phyloP scores from a whole-genome alignment of 2,113 vertebrate genomes.

The Leptosomus discolor region DNA sequence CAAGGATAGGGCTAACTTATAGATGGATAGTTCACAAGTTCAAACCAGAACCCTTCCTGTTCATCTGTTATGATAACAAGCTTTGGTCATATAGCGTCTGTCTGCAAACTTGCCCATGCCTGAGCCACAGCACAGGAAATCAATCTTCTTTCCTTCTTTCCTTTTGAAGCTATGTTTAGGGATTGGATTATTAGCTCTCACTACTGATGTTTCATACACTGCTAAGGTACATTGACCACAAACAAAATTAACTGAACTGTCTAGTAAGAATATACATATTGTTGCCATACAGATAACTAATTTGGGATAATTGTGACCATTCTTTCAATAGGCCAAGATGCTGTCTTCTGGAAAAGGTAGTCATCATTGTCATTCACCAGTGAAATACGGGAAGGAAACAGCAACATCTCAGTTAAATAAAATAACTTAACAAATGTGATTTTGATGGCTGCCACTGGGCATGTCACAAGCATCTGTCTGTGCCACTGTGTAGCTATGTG shows the following conservation, averaged over 20 bases:
- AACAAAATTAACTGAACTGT: background rate
- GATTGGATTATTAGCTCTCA: background rate
- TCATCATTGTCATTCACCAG: background rate
- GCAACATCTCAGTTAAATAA: background rate
- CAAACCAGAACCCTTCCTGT: background rate
- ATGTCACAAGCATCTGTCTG: background rate
- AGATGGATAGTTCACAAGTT: background rate
- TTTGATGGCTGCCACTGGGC: background rate
- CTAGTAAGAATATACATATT: background rate
- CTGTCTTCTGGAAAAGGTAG: background rate
- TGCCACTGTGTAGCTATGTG: background rate
- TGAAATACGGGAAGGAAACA: background rate
- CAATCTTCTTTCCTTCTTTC: background rate
- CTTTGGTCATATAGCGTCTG: background rate
- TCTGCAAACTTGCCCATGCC: background rate
- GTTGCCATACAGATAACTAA: background rate
- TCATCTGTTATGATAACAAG: background rate
- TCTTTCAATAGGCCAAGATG: background rate
- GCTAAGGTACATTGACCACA: background rate
- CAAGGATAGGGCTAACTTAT: background rate
- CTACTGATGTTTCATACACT: accelerated
- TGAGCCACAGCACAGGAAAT: background rate
- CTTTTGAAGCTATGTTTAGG: background rate
- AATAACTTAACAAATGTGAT: background rate
- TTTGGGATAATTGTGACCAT: background rate